phyloP scores from a whole-genome alignment of 2,888 invertebrate species.

The Pheosia tremula region DNA sequence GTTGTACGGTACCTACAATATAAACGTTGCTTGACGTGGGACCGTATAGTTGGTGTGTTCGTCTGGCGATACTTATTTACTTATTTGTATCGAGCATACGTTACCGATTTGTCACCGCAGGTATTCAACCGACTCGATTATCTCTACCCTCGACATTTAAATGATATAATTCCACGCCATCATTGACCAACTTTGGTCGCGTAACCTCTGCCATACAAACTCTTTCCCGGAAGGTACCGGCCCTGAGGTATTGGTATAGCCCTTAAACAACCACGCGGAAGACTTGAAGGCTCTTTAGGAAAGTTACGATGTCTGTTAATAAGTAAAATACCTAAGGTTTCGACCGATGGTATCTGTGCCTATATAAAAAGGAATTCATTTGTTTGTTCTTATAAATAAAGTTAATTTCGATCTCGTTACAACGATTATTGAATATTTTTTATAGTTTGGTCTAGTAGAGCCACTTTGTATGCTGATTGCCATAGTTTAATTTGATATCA shows the following conservation, averaged over 20 bases:
- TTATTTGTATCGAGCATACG: neutral
- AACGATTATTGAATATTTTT: too few relatives aligned
- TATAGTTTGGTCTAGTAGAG: too few relatives aligned
- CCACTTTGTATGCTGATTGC: too few relatives aligned
- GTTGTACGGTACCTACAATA: too few relatives aligned
- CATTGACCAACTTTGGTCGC: slow-evolving; percentile 8
- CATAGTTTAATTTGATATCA: too few relatives aligned
- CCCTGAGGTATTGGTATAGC: slow-evolving; percentile 2
- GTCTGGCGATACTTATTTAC: too few relatives aligned
- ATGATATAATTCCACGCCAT: slow-evolving; percentile 4
- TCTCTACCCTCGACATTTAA: slow-evolving; percentile 7
- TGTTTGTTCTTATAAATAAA: neutral
- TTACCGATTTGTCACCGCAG: neutral
- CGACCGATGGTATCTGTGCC: slow-evolving; percentile 1
- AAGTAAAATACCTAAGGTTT: slow-evolving; percentile 4
- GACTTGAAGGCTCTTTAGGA: slow-evolving; percentile 6
- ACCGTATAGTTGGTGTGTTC: too few relatives aligned
- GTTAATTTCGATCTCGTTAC: too few relatives aligned
- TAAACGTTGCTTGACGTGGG: too few relatives aligned
- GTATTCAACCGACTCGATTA: neutral
- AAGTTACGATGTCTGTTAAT: slow-evolving; percentile 13
- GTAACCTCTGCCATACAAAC: slow-evolving; percentile 6
- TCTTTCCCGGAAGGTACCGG: neutral
- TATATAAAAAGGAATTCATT: slow-evolving; percentile 3
- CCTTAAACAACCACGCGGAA: slow-evolving; percentile 11